Evolutionary conservation across 92 coral and sea anemone species (phyloP).

Genomic region (Porites cylindrica): DNA sequence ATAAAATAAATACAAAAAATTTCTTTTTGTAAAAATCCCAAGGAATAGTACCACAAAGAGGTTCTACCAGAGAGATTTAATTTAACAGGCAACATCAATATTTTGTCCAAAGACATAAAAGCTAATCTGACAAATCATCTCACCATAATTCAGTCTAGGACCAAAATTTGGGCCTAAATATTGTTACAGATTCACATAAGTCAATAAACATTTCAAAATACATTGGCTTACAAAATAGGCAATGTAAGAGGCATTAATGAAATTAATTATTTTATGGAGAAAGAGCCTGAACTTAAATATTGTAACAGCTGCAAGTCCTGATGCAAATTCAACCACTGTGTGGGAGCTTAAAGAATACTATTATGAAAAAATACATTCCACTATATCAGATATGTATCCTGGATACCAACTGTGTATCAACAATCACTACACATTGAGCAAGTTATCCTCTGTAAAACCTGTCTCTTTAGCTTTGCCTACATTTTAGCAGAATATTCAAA

Average conservation of each 20-base stretch:
- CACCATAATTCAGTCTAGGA: too few relatives aligned
- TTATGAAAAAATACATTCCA: slow-evolving; percentile 8
- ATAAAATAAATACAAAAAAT: too few relatives aligned
- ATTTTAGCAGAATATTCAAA: too few relatives aligned
- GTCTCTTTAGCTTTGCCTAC: too few relatives aligned
- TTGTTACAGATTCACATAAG: too few relatives aligned
- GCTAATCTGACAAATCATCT: too few relatives aligned
- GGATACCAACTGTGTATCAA: slow-evolving; percentile 9
- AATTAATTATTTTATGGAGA: not conserved
- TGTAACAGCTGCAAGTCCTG: not conserved
- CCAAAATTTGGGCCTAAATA: too few relatives aligned
- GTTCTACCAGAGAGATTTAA: too few relatives aligned
- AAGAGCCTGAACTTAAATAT: not conserved
- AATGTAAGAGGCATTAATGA: not conserved
- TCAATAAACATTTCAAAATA: not conserved
- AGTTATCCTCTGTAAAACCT: not conserved
- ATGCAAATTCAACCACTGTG: slow-evolving; percentile 17
- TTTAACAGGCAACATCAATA: too few relatives aligned
- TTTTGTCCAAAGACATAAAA: too few relatives aligned
- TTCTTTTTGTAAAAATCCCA: too few relatives aligned
- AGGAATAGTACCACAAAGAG: too few relatives aligned
- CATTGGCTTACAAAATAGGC: not conserved
- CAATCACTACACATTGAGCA: not conserved
- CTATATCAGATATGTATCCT: not conserved
- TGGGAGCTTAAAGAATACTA: not conserved